Base-by-base conservation (phyloP, 2,888 invertebrate species). In the Mactromeris polynyma region DNA sequence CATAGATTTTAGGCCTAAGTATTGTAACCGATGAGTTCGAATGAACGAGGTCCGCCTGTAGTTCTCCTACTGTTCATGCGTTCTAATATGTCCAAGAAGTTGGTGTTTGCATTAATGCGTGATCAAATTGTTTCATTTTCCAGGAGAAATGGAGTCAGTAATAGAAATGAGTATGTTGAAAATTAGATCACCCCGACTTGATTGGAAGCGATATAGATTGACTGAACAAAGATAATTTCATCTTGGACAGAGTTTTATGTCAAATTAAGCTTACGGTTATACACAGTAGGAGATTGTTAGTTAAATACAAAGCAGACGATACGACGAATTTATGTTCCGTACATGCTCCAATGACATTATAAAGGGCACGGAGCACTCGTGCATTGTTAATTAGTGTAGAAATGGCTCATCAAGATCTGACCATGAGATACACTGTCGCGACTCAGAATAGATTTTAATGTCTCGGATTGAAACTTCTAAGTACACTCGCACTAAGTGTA, bases 101-200 rank as follows among this genome's bases (percentile, higher is more conserved):
- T 33, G 73, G 31, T 64, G 82, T 82, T 82, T 82, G 51, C 82
- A n/a, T 73, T 38, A 83, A 46, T 83, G 73, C 11, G 26, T 83
- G 73, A 73, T 83, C 83, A 73, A 73, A 83, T 73, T 83, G 42
- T 46, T 83, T 69, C 73, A 83, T 73, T 73, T 82, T 83, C 83
- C 46, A 42, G 38, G 40, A 31, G 73, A 73, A 73, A 73, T 83
- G 83, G 31, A 73, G 26, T 73, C 40, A 73, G 73, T 73, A 69
- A 83, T 42, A 73, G 83, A 31, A 73, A 84, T 77, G 84, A 84
- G 78, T 78, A 73, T 33, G 77, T 54, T 78, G 84, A 78, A 77
- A 84, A 84, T 84, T 84, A 84, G 77, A 84, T 84, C 84, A 84
- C 42, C 21, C 77, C n/a, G n/a, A 38, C 38, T 36, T 78, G 84